Evolutionary conservation across 2,888 invertebrate species (phyloP).

Genomic region (Diaperis boleti): DNA sequence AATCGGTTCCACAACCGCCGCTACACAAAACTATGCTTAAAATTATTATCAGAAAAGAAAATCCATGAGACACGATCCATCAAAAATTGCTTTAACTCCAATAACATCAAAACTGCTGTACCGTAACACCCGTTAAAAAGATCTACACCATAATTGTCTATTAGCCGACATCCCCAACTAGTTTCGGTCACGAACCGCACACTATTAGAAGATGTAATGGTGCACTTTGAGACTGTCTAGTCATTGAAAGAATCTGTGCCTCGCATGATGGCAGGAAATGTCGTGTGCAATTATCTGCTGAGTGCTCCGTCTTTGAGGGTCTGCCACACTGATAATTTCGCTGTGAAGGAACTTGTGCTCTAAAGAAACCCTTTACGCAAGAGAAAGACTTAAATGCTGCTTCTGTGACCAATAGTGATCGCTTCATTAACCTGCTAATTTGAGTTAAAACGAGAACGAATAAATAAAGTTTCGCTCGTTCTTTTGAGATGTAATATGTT

Average conservation of each 20-base stretch:
- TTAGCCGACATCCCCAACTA: slow-evolving; percentile 54
- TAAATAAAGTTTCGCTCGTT: background rate
- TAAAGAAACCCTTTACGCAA: slow-evolving; percentile 27
- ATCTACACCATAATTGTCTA: slow-evolving; percentile 51
- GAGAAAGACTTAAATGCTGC: slow-evolving; percentile 36
- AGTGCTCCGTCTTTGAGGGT: slow-evolving; percentile 51
- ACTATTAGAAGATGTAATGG: slow-evolving; percentile 58
- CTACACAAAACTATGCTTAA: too few species aligned
- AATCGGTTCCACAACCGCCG: too few species aligned
- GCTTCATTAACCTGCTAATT: slow-evolving; percentile 34
- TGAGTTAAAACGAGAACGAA: slow-evolving; percentile 23
- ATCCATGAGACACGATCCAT: too few species aligned
- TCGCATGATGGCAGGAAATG: slow-evolving; percentile 54
- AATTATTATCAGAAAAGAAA: too few species aligned
- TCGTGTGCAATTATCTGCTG: slow-evolving; percentile 57
- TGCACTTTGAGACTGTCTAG: slow-evolving; percentile 55
- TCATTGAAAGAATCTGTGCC: slow-evolving; percentile 58
- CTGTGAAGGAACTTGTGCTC: slow-evolving; percentile 29
- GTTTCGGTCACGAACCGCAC: slow-evolving; percentile 58
- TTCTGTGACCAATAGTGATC: slow-evolving; percentile 17
- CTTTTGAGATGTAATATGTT: background rate
- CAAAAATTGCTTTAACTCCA: background rate
- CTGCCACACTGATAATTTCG: slow-evolving; percentile 39
- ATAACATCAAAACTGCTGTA: slow-evolving; percentile 8
- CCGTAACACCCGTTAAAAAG: slow-evolving; percentile 22